A percentile compares a stretch with the other conserved stretches of the same genome.
Conservation (phyloP, 2,888 invertebrate species). For the Scaptomyza tumidula region DNA sequence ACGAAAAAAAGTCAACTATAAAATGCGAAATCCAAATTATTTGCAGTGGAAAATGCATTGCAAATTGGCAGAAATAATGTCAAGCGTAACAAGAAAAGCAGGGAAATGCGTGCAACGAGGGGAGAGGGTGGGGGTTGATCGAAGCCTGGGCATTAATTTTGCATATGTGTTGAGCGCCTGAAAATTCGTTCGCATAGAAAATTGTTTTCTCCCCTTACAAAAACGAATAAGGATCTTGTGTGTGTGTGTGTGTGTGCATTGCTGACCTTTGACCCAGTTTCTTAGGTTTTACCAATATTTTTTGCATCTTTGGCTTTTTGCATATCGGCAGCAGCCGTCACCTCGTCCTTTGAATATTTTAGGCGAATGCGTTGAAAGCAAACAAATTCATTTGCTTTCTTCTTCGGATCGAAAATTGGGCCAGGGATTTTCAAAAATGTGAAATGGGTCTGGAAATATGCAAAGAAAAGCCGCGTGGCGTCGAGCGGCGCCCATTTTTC, state of each 20-base stretch:
- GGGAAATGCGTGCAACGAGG: neutral
- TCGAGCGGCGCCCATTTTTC: slow-evolving; percentile 40
- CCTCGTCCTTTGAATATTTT: slow-evolving; percentile 50
- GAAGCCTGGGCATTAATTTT: slow-evolving; percentile 52
- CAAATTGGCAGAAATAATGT: slow-evolving; percentile 73
- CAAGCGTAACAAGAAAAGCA: slow-evolving; percentile 65
- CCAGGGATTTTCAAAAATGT: slow-evolving; percentile 8
- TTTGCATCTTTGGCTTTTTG: slow-evolving; percentile 60
- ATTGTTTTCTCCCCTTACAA: slow-evolving; percentile 52
- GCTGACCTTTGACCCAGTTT: slow-evolving; percentile 72
- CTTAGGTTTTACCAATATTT: slow-evolving; percentile 65
- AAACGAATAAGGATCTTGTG: slow-evolving; percentile 12
- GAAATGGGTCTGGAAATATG: slow-evolving; percentile 30
- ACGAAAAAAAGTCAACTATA: slow-evolving; percentile 40
- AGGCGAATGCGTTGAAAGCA: slow-evolving; percentile 49
- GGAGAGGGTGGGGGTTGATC: slow-evolving; percentile 21
- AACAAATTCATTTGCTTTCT: slow-evolving; percentile 70
- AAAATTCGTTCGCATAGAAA: slow-evolving; percentile 69
- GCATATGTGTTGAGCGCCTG: slow-evolving; percentile 53
- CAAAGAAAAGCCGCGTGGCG: slow-evolving; percentile 55
- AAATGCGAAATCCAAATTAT: slow-evolving; percentile 60
- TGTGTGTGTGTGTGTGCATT: slow-evolving; percentile 35
- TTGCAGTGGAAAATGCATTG: slow-evolving; percentile 63
- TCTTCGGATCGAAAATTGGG: slow-evolving; percentile 23
- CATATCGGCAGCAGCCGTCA: slow-evolving; percentile 54